Evolutionary conservation across 2,797 vertebrate genomes (phyloP), one percentile per base, ranked within the genome.

Genomic region (Coccyzus lansbergi): DNA sequence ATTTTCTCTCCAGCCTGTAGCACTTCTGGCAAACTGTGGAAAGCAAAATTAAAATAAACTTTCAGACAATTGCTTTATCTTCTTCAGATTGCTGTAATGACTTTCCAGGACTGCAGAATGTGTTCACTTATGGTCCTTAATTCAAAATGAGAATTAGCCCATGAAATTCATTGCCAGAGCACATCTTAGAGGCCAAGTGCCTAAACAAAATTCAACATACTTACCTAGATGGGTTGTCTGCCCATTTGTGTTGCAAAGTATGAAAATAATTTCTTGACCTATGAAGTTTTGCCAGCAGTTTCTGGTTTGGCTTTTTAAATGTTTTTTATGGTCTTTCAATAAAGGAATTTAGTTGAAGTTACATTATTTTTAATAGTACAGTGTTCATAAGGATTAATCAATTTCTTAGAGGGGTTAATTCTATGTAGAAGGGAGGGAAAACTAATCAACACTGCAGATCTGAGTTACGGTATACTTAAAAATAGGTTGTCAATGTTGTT

Each of bases 31-130:
- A 96, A 89, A 78, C 34, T 21, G 18, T 53, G 40, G 89, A 62
- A 92, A 92, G 86, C 88, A 86, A 97, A 97, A 97, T 96, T 93
- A 97, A 97, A 96, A 95, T 95, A 93, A 92, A 81, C 85, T 97
- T 94, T 85, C 93, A 97, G 95, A 97, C 93, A 92, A 82, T 96
- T 96, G 86, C 93, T 96, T 96, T 89, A 88, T 95, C 95, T 92
- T 97, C 84, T 96, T 97, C 1, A 5, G 25, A 87, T 85, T 53
- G 90, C 93, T 91, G 59, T 87, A 84, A 91, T 87, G 83, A 71
- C 81, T 97, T 94, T 88, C 80, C 65, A 89, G 79, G 55, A 51
- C 64, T 93, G 38, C 62, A 92, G 79, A 88, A 85, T 56, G 62
- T 60, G 10, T 25, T 93, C 79, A 59, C 38, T 88, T 69, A 71